phyloP scores from a whole-genome alignment of 1,140 invertebrate species.

The Drosophila orena region DNA sequence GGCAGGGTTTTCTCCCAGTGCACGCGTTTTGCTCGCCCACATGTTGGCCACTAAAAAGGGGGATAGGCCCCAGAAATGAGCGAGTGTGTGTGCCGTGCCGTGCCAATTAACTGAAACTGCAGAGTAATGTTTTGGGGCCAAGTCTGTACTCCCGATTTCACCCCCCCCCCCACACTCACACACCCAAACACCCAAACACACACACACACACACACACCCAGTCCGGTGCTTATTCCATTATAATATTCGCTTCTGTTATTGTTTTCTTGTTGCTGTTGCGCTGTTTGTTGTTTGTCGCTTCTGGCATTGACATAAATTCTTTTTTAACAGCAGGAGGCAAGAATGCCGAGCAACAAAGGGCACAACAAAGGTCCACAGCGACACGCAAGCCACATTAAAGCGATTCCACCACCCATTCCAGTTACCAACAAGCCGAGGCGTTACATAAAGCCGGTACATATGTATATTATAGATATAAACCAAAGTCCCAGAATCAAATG shows the following conservation, averaged over 20 bases:
- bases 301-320: constrained; percentile 79
- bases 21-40: constrained; percentile 40
- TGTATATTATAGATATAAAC: constrained; percentile 1
- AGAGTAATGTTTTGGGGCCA: constrained; percentile 72
- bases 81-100: constrained; percentile 6
- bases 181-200: background rate
- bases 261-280: constrained; percentile 36
- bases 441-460: constrained; percentile 49
- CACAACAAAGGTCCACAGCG: constrained; percentile 41
- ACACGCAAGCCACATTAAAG: constrained; percentile 79
- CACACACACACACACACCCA: background rate
- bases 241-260: constrained; percentile 56
- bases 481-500: background rate
- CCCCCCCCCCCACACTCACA: constrained; percentile 3
- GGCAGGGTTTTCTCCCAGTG: constrained; percentile 2
- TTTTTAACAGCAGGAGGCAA: constrained; percentile 47
- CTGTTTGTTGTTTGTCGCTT: constrained; percentile 56
- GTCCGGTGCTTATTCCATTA: constrained; percentile 8
- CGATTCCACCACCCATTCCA: constrained; percentile 53
- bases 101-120: constrained; percentile 80
- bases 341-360: constrained; percentile 43
- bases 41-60: constrained; percentile 37
- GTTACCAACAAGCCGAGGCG: constrained; percentile 8
- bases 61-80: constrained; percentile 1
- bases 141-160: constrained; percentile 35